These are phyloP conservation scores for Anguilla marmorata DNA, from an alignment of 2,797 vertebrate genomes.

Conservation along the genomic window DNA sequence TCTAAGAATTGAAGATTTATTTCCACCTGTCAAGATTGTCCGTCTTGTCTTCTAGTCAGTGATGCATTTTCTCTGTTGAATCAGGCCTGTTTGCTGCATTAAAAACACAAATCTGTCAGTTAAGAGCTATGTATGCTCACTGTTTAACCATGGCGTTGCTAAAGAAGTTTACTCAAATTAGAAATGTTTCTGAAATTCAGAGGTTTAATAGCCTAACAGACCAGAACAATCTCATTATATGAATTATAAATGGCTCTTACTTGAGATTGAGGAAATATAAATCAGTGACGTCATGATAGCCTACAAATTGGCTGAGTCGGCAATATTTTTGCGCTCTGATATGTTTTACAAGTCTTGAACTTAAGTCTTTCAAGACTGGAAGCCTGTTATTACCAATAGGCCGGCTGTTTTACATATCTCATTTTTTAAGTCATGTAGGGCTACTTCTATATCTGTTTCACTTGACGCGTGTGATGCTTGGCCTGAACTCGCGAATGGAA, in stretches of 20 bases:
- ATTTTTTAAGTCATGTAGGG: neutral
- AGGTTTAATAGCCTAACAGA: neutral
- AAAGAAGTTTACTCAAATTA: neutral
- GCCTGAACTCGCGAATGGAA: neutral
- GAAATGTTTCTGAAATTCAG: neutral
- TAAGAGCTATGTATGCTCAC: neutral
- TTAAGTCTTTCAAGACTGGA: neutral
- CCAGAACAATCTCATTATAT: neutral
- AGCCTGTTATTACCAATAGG: neutral
- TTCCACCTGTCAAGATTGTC: constrained; percentile 11
- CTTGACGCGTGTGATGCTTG: neutral
- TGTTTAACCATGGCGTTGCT: neutral
- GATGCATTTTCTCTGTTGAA: neutral
- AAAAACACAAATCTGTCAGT: constrained; percentile 1
- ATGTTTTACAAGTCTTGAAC: neutral
- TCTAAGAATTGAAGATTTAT: constrained; percentile 12
- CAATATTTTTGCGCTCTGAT: neutral
- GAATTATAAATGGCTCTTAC: neutral
- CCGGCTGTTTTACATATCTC: neutral
- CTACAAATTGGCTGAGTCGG: neutral
- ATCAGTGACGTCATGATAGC: neutral
- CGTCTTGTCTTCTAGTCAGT: neutral
- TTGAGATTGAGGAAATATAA: neutral
- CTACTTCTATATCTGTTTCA: neutral
- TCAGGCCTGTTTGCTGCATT: neutral